phyloP scores from a whole-genome alignment of 2,888 invertebrate species.

The Tiliacea citrago region DNA sequence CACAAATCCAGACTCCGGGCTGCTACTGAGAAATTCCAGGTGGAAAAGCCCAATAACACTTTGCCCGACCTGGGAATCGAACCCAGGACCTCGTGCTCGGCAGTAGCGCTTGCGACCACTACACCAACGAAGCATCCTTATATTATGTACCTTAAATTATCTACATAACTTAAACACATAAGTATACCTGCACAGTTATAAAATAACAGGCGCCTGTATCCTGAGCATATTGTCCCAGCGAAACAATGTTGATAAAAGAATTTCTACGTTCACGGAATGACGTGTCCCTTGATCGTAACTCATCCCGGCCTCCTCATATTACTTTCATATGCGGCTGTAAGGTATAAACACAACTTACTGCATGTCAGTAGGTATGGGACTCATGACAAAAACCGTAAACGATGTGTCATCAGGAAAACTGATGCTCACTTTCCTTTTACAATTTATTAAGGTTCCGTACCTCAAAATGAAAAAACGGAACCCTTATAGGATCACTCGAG shows the following conservation, averaged over 20 bases:
- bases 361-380: slow-evolving; percentile 54
- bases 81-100: too few relatives aligned
- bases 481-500: too few relatives aligned
- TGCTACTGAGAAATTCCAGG: too few relatives aligned
- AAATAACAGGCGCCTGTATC: slow-evolving; percentile 68
- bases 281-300: slow-evolving; percentile 82
- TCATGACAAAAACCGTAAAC: slow-evolving; percentile 74
- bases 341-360: slow-evolving; percentile 72
- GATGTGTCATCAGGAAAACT: slow-evolving; percentile 70
- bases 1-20: too few relatives aligned
- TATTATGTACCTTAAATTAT: background rate
- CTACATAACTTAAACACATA: slow-evolving; percentile 47
- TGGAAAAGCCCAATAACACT: too few relatives aligned
- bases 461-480: too few relatives aligned
- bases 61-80: too few relatives aligned
- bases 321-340: slow-evolving; percentile 75
- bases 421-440: slow-evolving; percentile 8
- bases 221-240: slow-evolving; percentile 70
- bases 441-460: background rate
- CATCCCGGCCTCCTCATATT: slow-evolving; percentile 78
- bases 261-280: slow-evolving; percentile 78
- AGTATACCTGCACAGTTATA: slow-evolving; percentile 60
- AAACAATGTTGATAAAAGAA: slow-evolving; percentile 83
- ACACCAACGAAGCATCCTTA: too few relatives aligned
- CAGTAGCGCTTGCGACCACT: too few relatives aligned